These are phyloP conservation scores for Globodera rostochiensis DNA, from an alignment of 1,140 invertebrate genomes.

Conservation along the genomic window DNA sequence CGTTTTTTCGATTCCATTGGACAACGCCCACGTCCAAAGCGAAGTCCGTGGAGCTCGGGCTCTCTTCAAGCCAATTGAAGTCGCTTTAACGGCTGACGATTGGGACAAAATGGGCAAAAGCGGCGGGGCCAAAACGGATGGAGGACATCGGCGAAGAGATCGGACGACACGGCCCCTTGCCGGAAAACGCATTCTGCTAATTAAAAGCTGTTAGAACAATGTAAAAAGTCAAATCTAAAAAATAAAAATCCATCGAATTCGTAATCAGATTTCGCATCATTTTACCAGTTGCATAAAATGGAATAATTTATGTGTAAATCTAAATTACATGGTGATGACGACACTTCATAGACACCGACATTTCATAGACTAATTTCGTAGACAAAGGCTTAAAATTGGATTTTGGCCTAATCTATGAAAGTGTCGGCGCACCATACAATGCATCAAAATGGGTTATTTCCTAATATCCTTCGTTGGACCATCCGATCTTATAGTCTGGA, in stretches of 20 bases:
- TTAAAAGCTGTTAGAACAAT: neutral
- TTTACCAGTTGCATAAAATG: too few relatives aligned
- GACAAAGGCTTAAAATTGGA: too few relatives aligned
- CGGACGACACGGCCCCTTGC: neutral
- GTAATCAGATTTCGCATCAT: too few relatives aligned
- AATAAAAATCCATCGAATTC: too few relatives aligned
- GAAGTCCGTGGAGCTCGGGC: neutral
- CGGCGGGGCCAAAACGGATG: neutral
- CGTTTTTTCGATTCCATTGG: conserved; percentile 9
- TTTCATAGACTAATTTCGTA: too few relatives aligned
- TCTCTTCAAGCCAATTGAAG: neutral
- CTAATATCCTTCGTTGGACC: conserved; percentile 81
- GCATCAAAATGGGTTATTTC: conserved; percentile 1
- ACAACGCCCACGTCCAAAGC: neutral
- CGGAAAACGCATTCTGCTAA: neutral
- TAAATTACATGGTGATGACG: too few relatives aligned
- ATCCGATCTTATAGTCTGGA: conserved; percentile 76
- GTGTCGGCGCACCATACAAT: neutral
- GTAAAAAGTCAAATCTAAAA: too few relatives aligned
- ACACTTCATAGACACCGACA: too few relatives aligned
- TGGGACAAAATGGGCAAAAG: neutral
- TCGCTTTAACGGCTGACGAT: neutral
- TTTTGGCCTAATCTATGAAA: too few relatives aligned
- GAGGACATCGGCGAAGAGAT: neutral
- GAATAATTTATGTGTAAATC: too few relatives aligned